Base-by-base conservation (phyloP, 1,140 invertebrate species). In the Ladona fulva region DNA sequence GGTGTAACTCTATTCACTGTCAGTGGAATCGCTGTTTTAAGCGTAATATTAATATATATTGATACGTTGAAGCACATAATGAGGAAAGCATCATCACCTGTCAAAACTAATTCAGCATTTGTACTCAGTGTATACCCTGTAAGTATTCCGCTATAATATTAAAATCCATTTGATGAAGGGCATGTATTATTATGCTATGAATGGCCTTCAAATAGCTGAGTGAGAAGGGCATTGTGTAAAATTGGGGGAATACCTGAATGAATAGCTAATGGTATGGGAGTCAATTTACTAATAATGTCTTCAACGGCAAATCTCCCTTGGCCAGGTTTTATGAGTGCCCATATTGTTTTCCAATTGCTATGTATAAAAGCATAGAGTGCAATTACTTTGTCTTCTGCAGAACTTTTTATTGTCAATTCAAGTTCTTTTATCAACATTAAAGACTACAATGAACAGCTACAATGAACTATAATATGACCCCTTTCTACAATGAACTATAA, bases 41-140 rank as follows among this genome's bases (percentile, higher is more conserved):
- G 85, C 22, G 83, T 87, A 78, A 83, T 89, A 12, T 77, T 84
- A 1, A 79, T 90, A 22, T 90, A 88, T 79, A 81, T 85, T 5
- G 83, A 89, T 78, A 89, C 89, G 1, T 44, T 90, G 12, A 83
- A 84, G 59, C 84, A 88, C 76, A 86, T 89, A 5, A 81, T 88
- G 78, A 86, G 82, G 78, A 78, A 84, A 77, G 86, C 87, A 78
- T 83, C 86, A n/a, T 84, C 86, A 7, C 81, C 84, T 52, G 83
- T 85, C 25, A 88, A 88, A 83, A 82, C 85, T 6, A 87, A 88
- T 81, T 86, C 89, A 0, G 86, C 86, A 5, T 87, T 89, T 74
- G 87, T 90, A 8, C 81, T 90, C 25, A 86, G 86, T 80, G 88
- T 90, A 24, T 91, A 91, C 83, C 89, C 89, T 81, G 89, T 91